Evolutionary conservation across 1,140 invertebrate species (phyloP), one percentile per base, ranked within the genome.

Genomic region (Drosophila carrolli): DNA sequence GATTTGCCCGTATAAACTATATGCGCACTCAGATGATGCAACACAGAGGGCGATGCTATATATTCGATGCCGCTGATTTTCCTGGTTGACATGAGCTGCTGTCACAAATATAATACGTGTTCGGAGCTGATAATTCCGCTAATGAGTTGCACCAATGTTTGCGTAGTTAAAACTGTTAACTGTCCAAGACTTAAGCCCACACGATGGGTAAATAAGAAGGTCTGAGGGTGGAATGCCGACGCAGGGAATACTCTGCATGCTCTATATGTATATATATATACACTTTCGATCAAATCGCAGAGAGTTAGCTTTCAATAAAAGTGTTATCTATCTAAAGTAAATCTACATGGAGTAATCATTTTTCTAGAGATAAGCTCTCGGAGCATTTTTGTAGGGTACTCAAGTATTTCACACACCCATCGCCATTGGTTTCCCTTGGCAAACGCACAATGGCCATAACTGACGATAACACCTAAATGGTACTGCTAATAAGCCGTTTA

Each of bases 401-500:
- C 35, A 23, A 0, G 29, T 7, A 13, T 2, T 23, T 29, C 7
- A 32, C 6, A 27, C 13, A 62, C 10, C 40, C 43, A 48, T n/a
- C 14, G 10, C 35, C 16, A 19, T 65, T 47, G 29, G 35, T 35
- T 58, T 35, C 11, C 66, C 51, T 66, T 16, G 47, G 37, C 51
- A 19, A 13, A 14, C n/a, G 66, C 41, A 59, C 29, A 51, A 63
- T 41, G 47, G 19, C 44, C 8, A 61, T 50, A 62, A 55, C 59
- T 63, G 74, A 78, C 60, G 59, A 71, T 78, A 78, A 78, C 61
- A 86, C 70, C 82, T 75, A 82, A 82, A 85, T 86, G 82, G 66
- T 78, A 67, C 59, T 83, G 83, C 83, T 88, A 88, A 88, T 88
- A 83, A 76, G 83, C 83, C 79, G 79, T 83, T 88, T 88, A 88